A percentile compares a stretch with the other conserved stretches of the same genome.
Evolutionary conservation across 2,113 vertebrate genomes (phyloP).

Genomic region (Tetrao urogallus): DNA sequence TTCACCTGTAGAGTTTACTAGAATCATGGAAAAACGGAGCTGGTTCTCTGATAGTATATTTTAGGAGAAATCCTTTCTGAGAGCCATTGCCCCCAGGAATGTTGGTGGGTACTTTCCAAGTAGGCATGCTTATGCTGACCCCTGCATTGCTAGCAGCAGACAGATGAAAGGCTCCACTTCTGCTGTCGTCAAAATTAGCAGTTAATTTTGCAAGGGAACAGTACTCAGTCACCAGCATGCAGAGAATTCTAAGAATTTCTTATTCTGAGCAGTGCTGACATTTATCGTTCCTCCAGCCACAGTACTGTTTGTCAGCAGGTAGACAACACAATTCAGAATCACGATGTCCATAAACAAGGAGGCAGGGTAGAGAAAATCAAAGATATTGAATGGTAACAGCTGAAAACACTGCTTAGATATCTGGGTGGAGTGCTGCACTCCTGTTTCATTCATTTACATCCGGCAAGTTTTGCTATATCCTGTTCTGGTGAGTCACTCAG

Average conservation of each 20-base stretch:
- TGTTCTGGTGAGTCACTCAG: background rate
- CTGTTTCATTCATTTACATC: background rate
- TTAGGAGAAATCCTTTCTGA: background rate
- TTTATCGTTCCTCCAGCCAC: background rate
- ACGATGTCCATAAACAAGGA: background rate
- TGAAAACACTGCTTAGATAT: background rate
- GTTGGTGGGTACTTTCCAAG: background rate
- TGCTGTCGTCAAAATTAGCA: constrained; percentile 7
- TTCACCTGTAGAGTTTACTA: background rate
- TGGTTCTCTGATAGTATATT: background rate
- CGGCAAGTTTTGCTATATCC: background rate
- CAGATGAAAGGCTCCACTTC: background rate
- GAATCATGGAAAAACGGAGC: background rate
- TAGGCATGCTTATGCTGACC: background rate
- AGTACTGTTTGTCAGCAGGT: constrained; percentile 5
- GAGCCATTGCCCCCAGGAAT: background rate
- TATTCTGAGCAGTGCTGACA: background rate
- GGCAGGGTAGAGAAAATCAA: background rate
- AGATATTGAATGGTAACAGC: background rate
- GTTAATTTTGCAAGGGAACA: background rate
- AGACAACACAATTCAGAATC: background rate
- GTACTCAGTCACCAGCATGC: background rate
- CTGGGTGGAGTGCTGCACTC: background rate
- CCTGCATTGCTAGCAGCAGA: background rate
- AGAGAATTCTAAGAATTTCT: constrained; percentile 7